These are phyloP conservation scores for Sarcophaga peregrina DNA, from an alignment of 1,140 invertebrate species.

Conservation along the genomic window DNA sequence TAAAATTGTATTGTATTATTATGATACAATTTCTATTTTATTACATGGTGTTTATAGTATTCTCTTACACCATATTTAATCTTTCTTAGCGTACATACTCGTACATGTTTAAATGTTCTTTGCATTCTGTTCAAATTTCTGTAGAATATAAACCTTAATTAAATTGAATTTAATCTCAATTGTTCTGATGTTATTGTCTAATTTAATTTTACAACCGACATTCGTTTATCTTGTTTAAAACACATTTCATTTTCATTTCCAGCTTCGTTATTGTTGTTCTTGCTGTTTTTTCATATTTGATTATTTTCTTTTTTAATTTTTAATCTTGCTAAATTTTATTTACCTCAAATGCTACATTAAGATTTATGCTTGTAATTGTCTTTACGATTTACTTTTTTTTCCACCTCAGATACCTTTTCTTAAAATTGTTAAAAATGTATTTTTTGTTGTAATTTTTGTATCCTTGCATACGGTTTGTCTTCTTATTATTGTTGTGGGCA, in stretches of 20 bases:
- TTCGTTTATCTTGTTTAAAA: constrained; percentile 5
- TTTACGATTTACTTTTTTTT: background rate
- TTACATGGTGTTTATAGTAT: too few relatives aligned
- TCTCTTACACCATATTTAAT: too few relatives aligned
- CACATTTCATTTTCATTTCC: background rate
- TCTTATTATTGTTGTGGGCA: background rate
- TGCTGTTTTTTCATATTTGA: background rate
- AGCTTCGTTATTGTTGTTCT: background rate
- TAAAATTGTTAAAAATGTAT: too few relatives aligned
- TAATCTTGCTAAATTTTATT: background rate
- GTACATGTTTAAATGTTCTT: too few relatives aligned
- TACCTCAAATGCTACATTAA: constrained; percentile 6
- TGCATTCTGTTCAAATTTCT: too few relatives aligned
- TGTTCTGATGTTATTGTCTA: background rate
- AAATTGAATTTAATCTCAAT: constrained; percentile 3
- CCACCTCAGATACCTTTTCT: background rate
- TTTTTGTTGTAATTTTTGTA: too few relatives aligned
- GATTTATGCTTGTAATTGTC: constrained; percentile 17
- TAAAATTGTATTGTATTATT: too few relatives aligned
- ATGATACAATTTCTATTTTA: too few relatives aligned
- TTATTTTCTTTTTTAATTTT: background rate
- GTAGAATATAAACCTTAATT: background rate
- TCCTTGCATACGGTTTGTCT: background rate
- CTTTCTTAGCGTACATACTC: too few relatives aligned
- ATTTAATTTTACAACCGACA: background rate